Percentiles rank a stretch among this genome's conserved stretches.
Evolutionary conservation across 2,113 vertebrate genomes (phyloP).

Genomic region (Erpornis zantholeuca): DNA sequence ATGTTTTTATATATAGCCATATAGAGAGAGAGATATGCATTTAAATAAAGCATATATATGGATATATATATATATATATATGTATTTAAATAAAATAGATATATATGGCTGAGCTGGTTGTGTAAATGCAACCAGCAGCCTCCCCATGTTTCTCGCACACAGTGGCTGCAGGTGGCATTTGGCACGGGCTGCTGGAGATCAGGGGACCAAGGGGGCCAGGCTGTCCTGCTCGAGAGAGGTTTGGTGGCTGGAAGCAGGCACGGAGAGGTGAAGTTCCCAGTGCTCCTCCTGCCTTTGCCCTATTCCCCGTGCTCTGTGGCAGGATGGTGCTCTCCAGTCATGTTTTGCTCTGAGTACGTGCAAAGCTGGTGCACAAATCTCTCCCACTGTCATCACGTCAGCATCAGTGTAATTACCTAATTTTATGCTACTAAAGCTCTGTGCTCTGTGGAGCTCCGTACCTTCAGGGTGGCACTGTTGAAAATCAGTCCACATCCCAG

Average conservation of each 20-base stretch:
- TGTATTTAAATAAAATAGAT: not conserved
- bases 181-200: not conserved
- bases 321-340: not conserved
- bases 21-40: not conserved
- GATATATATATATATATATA: not conserved
- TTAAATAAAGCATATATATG: not conserved
- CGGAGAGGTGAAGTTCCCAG: not conserved
- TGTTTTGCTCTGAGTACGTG: not conserved
- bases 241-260: not conserved
- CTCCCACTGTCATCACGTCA: not conserved
- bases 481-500: conserved; percentile 43
- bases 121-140: not conserved
- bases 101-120: not conserved
- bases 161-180: not conserved
- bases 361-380: not conserved
- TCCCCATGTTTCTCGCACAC: not conserved
- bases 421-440: conserved; percentile 18
- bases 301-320: not conserved
- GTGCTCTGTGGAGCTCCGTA: not conserved
- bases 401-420: not conserved
- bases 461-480: conserved; percentile 49
- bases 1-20: not conserved
- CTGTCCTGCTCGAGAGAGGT: not conserved
- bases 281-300: not conserved
- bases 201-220: not conserved